Percentiles rank a stretch among this genome's conserved stretches.
phyloP scores from a whole-genome alignment of 2,888 invertebrate species.

The Sicus ferrugineus region DNA sequence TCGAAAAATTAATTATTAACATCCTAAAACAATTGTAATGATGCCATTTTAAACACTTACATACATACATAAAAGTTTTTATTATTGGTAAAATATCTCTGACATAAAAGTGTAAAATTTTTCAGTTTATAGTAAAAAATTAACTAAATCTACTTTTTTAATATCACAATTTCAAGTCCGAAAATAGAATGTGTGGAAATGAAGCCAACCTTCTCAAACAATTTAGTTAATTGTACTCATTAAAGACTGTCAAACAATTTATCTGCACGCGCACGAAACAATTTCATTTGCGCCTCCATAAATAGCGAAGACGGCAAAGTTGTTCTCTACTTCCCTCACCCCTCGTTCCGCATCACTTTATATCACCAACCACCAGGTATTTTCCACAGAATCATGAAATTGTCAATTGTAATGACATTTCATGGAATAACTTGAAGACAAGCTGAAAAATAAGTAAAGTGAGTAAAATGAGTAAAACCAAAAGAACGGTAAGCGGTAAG shows the following conservation, averaged over 20 bases:
- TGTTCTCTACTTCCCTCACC: conserved; percentile 37
- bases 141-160: background rate
- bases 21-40: no score
- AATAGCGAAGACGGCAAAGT: conserved; percentile 46
- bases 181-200: background rate
- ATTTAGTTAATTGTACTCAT: conserved; percentile 26
- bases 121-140: background rate
- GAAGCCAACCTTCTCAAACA: background rate
- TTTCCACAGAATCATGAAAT: conserved; percentile 30
- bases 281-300: conserved; percentile 62
- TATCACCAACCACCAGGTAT: conserved; percentile 1
- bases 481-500: background rate
- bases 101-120: no score
- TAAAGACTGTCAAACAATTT: conserved; percentile 40
- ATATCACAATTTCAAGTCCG: background rate
- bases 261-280: conserved; percentile 39
- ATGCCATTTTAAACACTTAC: no score
- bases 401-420: conserved; percentile 33
- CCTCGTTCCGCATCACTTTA: conserved; percentile 32
- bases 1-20: no score
- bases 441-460: background rate
- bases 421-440: conserved; percentile 22
- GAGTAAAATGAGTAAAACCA: background rate
- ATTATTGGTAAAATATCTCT: no score
- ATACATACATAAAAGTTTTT: no score